Evolutionary conservation across 92 coral and sea anemone species (phyloP).

Genomic region (Paramuricea clavata): DNA sequence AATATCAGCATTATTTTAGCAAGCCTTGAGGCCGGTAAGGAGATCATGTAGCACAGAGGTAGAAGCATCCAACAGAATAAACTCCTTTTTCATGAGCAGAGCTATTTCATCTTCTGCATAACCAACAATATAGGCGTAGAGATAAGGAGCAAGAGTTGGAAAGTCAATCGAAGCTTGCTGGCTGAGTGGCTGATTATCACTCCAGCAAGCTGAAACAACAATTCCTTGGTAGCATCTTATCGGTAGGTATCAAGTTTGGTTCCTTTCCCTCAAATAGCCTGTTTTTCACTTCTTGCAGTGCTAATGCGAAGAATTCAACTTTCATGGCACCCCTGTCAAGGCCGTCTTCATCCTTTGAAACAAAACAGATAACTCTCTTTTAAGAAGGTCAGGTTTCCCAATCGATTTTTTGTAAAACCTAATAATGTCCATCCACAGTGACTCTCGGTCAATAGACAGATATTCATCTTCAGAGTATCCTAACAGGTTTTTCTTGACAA

Average conservation of each 20-base stretch:
- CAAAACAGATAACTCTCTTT: slow-evolving; percentile 40
- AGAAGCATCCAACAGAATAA: slow-evolving; percentile 50
- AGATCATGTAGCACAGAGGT: slow-evolving; percentile 28
- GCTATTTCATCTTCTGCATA: slow-evolving; percentile 35
- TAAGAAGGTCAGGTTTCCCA: slow-evolving; percentile 8
- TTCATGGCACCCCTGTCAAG: slow-evolving; percentile 55
- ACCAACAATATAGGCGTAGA: slow-evolving; percentile 40
- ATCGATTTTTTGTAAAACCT: slow-evolving; percentile 47
- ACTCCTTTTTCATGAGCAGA: slow-evolving; percentile 19
- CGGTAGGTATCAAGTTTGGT: slow-evolving; percentile 45
- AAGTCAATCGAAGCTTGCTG: slow-evolving; percentile 39
- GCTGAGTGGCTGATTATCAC: slow-evolving; percentile 25
- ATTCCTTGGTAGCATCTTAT: slow-evolving; percentile 43
- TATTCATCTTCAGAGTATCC: not conserved
- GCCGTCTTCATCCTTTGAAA: slow-evolving; percentile 52
- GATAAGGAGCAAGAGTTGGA: slow-evolving; percentile 33
- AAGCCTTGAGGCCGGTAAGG: slow-evolving; percentile 28
- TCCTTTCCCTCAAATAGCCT: slow-evolving; percentile 57
- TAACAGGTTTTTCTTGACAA: not conserved
- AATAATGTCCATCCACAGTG: slow-evolving; percentile 47
- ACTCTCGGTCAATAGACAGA: slow-evolving; percentile 31
- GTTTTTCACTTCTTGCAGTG: slow-evolving; percentile 45
- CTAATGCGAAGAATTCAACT: slow-evolving; percentile 48
- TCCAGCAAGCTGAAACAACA: slow-evolving; percentile 55
- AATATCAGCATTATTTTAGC: slow-evolving; percentile 27